A percentile compares a stretch with the other conserved stretches of the same genome.
phyloP scores from a whole-genome alignment of 2,113 vertebrate species.

The Sus scrofa region DNA sequence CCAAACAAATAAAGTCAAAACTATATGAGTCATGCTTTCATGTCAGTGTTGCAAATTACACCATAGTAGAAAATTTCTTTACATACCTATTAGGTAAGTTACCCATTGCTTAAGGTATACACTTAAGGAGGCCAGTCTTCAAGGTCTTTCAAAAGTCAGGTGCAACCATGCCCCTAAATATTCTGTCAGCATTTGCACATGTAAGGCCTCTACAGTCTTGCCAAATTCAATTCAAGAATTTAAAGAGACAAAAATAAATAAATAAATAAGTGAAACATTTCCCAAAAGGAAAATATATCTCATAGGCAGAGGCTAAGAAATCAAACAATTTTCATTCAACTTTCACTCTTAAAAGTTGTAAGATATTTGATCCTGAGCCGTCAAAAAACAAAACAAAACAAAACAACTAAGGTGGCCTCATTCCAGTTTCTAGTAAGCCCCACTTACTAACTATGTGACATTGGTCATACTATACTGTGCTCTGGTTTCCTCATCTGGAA shows the following conservation, averaged over 20 bases:
- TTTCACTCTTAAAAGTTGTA: background rate
- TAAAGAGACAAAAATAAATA: background rate
- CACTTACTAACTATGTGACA: background rate
- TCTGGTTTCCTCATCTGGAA: slow-evolving; percentile 14
- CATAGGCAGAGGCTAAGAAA: background rate
- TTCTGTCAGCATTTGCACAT: background rate
- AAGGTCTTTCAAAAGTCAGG: background rate
- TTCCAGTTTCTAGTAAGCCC: background rate
- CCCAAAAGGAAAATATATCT: background rate
- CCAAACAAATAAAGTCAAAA: slow-evolving; percentile 9
- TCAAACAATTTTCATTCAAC: slow-evolving; percentile 8
- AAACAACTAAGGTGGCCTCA: background rate
- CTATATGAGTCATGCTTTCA: background rate
- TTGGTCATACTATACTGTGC: background rate
- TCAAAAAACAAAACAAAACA: background rate
- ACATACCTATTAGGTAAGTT: background rate
- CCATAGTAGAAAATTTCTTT: slow-evolving; percentile 24
- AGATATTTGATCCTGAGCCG: background rate
- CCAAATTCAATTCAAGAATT: slow-evolving; percentile 38
- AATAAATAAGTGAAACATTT: background rate
- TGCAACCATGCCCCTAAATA: background rate
- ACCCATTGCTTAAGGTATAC: background rate
- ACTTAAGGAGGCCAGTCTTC: background rate
- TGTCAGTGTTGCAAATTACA: background rate
- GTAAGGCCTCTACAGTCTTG: background rate